Base-by-base conservation (phyloP, 2,888 invertebrate genomes). In the Conistra vaccinii region DNA sequence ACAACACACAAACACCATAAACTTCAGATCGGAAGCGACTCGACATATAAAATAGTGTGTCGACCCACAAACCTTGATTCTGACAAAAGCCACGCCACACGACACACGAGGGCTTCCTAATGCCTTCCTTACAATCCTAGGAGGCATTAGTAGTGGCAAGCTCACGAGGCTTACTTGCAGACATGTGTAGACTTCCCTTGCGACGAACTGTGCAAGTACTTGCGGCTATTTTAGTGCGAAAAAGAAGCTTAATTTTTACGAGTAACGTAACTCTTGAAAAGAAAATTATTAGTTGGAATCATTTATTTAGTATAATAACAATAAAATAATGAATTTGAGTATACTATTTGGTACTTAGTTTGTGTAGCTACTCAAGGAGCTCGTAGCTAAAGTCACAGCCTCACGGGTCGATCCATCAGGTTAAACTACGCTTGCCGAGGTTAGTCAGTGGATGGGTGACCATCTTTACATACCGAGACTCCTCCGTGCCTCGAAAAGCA, bases 81-180 rank as follows among this genome's bases (percentile, higher is more conserved):
- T 63, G 32, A 67, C 57, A 73, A 76, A 70, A 84, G 58, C 69
- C 53, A 45, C 71, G 61, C 23, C 68, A 60, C 65, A n/a, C 26
- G 35, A 48, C 68, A 60, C 65, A n/a, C 26, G 35, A 48, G 67
- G 85, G 87, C 85, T 88, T 88, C 83, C 68, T 83, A 88, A 88
- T 87, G 73, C 85, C 76, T 81, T 81, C 83, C 81, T 83, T 80
- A 85, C 85, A 77, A 76, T 74, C 65, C 72, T 69, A 53, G 51
- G 61, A 61, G 81, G 84, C 78, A 81, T 81, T 83, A 84, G 62
- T 81, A 78, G 58, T 65, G 67, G 72, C 42, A n/a, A 74, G 79
- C 80, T 83, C 80, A 84, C 70, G 60, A 69, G 78, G 73, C 75
- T 78, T 83, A 55, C 78, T 48, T 69, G 62, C 69, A 57, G 17